Evolutionary conservation across 1,140 invertebrate species (phyloP), one percentile per base, ranked within the genome.

Genomic region (Aphelenchoides besseyi): DNA sequence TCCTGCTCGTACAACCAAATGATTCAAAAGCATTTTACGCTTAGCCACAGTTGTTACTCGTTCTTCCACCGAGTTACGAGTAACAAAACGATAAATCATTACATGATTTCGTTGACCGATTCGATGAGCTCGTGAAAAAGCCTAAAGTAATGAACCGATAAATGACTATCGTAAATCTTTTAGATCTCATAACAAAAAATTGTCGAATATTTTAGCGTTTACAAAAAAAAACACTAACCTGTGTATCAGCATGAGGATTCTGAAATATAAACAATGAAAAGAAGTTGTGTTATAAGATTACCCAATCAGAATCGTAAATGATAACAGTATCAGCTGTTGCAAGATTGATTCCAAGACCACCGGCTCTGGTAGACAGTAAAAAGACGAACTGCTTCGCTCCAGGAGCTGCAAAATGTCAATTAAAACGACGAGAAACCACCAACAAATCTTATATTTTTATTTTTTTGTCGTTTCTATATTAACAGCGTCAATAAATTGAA

Each of bases 11-110:
- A 97, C 96, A 23, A 98, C 95, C 84, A 99, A 89, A 88, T 99
- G 97, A 37, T 95, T 98, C 80, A 99, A 89, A 94, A 99, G 98
- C 97, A 99, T 99, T 87, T 99, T 99, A 73, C 96, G 91, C 84
- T 95, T 95, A n/a, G 94, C 94, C 41, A 89, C 88, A 66, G 82
- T 74, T 9, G 79, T 74, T 0, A 98, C 95, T 79, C 96, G 88
- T 86, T 99, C 96, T 86, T 99, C 97, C 0, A 99, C 96, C 48
- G 95, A 97, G 81, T 94, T 94, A 73, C 95, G 89, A 0, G 96
- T 99, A 0, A 99, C 96, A 86, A 98, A 98, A n/a, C 97, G 91
- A 86, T 98, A 98, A 66, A 99, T 98, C 95, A 98, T 97, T 0
- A 98, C 95, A 86, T 96, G 97, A 84, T 97, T 98, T 0, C 94